Evolutionary conservation across 2,888 invertebrate species (phyloP), one percentile per base, ranked within the genome.

Genomic region (Sisyra nigra): DNA sequence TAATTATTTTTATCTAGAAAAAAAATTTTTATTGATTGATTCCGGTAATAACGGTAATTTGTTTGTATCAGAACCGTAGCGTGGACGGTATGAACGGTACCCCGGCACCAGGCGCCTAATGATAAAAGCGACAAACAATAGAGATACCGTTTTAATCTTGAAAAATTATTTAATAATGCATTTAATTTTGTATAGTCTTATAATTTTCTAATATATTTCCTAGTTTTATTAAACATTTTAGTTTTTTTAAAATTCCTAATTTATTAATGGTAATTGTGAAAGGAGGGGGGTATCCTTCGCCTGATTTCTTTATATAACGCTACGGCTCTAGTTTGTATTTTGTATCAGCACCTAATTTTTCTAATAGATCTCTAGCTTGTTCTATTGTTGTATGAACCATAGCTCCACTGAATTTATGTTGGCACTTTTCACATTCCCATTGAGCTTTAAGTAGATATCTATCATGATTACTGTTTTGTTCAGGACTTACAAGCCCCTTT

Each of bases 351-450:
- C 62, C 59, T 3, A 62, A 55, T 45, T 65, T 58, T 10, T 63
- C 60, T 3, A 74, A 62, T 38, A 66, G 56, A 24, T 62, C 56
- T 45, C 59, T 61, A 11, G 65, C 65, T 39, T 67, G 56, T 29
- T 61, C 58, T 29, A 73, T 48, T 10, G 70, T 63, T 2, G 61
- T 57, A 48, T 62, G 57, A 1, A 75, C 62, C 31, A 71, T 56
- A 32, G 58, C 58, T 1, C 62, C 59, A 29, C 53, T 52, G 44
- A 61, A 66, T 19, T 52, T 54, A 42, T 61, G 60, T 29, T 58
- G 53, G 50, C 79, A 79, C 6, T 47, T 55, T 10, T 62, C 53
- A 49, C 79, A 79, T 11, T 55, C 54, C 78, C 79, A 79, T 30
- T 53, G 54, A 1, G 60, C 58, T 2, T 43, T 17, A 29, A 39